Evolutionary conservation across 2,113 vertebrate species (phyloP).

Genomic region (Clupea harengus): DNA sequence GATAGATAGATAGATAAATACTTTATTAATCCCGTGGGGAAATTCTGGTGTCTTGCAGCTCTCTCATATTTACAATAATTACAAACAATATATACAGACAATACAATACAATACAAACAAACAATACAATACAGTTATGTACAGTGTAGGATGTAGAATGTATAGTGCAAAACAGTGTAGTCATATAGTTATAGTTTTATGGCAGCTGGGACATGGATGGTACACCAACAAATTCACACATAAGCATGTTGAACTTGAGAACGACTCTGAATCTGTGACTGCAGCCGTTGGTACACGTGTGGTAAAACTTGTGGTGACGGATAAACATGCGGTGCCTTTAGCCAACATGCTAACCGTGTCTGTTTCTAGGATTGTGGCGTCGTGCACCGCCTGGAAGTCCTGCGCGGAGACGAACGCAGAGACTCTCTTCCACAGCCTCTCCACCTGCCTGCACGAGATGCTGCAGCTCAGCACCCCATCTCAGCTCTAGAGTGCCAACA

Average conservation of each 20-base stretch:
- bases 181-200: too few species aligned
- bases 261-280: neutral
- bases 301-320: neutral
- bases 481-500: slow-evolving; percentile 69
- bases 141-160: too few species aligned
- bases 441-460: slow-evolving; percentile 79
- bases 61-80: too few species aligned
- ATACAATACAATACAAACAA: too few species aligned
- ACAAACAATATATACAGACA: too few species aligned
- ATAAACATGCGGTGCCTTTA: neutral
- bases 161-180: too few species aligned
- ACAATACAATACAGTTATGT: too few species aligned
- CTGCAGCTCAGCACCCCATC: slow-evolving; percentile 74
- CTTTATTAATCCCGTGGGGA: too few species aligned
- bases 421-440: slow-evolving; percentile 72
- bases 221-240: too few species aligned
- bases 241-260: neutral
- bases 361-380: slow-evolving; percentile 74
- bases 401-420: slow-evolving; percentile 82
- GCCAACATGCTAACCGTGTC: neutral
- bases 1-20: too few species aligned
- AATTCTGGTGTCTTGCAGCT: too few species aligned
- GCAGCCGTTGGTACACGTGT: neutral
- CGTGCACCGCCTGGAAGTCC: slow-evolving; percentile 84
- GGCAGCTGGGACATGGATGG: too few species aligned